Evolutionary conservation across 64 coral and sea anemone species (phyloP).

Genomic region (Montipora sp.): DNA sequence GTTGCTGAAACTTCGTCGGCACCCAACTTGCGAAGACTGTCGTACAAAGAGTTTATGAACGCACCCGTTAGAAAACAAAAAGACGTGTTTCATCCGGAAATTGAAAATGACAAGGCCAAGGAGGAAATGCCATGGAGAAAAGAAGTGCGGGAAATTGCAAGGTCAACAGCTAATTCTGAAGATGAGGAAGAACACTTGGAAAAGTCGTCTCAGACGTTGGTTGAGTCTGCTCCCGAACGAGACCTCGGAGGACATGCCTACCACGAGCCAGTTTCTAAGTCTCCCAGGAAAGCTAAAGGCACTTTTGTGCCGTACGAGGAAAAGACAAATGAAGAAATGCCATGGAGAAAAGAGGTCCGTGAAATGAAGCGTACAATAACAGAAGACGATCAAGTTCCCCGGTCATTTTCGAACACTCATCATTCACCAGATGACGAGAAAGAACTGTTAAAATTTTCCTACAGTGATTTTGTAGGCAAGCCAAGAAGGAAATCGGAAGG

Average conservation of each 20-base stretch:
- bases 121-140: conserved; percentile 57
- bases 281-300: not conserved
- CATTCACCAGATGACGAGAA: not conserved
- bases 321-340: conserved; percentile 22
- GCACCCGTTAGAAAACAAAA: conserved; percentile 41
- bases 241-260: not conserved
- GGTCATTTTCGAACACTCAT: not conserved
- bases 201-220: not conserved
- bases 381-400: conserved; percentile 1
- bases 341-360: conserved; percentile 44
- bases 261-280: not conserved
- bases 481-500: conserved; percentile 48
- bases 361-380: conserved; percentile 25
- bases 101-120: not conserved
- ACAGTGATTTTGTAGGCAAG: conserved; percentile 50
- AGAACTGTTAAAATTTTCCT: conserved; percentile 15
- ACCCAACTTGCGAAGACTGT: conserved; percentile 21
- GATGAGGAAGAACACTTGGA: conserved; percentile 9
- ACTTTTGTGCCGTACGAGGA: not conserved
- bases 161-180: not conserved
- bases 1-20: not conserved
- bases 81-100: conserved; percentile 40
- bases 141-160: conserved; percentile 34
- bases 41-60: conserved; percentile 55
- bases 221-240: conserved; percentile 18